Evolutionary conservation across 2,888 invertebrate genomes (phyloP), one percentile per base, ranked within the genome.

Genomic region (Tupiocoris notatus): DNA sequence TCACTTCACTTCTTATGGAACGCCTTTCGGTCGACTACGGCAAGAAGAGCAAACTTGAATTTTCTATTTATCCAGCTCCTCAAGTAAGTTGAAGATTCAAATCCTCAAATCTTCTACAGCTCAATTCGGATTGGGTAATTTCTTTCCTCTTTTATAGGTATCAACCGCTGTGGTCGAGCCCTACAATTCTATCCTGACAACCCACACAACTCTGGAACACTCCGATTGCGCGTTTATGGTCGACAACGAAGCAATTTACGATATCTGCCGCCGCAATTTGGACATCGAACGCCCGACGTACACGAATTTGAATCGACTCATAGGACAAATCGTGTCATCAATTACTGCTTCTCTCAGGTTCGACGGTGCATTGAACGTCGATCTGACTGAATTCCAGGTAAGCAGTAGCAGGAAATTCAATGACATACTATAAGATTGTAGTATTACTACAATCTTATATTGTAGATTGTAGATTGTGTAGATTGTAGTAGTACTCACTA

Each of bases 201-300:
- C 88, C 22, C 88, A 88, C 82, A 88, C 88, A 16, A 88, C 88
- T 2, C 81, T 86, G 23, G 89, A 89, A 81, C 89, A 89, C 81
- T 88, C 88, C 0, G 89, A 89, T 81, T 89, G 89, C 81, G 88
- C 88, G 56, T 90, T 89, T 81, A 88, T 89, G 86, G 87, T 85
- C 9, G 85, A 85, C 81, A 85, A 85, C 81, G 85, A 85, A 79
- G 85, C 85, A n/a, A 85, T 85, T 76, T 94, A 95, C 85, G 90
- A 97, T 86, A 92, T 92, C 87, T 96, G 96, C 89, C 90, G 95
- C 82, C 91, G 95, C 81, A 97, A 97, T 85, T 86, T 98, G 84
- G 95, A 96, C 86, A 95, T 96, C 83, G 96, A 95, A 83, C 89
- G 96, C 80, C 97, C 97, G 39, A 95, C 96, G 21, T 97, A 97